A percentile compares a stretch with the other conserved stretches of the same genome.
phyloP scores from a whole-genome alignment of 2,113 vertebrate genomes.

The Pelusios castaneus region DNA sequence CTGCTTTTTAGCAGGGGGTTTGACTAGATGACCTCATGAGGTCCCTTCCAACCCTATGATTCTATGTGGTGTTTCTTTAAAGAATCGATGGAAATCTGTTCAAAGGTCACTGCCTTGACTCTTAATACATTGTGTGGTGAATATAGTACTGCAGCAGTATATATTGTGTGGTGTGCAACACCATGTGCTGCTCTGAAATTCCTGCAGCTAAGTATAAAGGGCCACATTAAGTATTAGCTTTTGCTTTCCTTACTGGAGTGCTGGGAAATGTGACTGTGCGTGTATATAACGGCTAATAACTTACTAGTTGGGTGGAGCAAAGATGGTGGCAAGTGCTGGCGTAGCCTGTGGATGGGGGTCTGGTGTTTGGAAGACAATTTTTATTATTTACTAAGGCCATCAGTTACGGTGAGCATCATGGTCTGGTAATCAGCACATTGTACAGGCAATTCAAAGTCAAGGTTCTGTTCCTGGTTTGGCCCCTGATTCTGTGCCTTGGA shows the following conservation, averaged over 20 bases:
- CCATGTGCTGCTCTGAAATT: slow-evolving; percentile 73
- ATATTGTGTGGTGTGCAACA: slow-evolving; percentile 74
- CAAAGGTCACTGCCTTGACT: slow-evolving; percentile 71
- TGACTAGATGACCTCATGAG: no score
- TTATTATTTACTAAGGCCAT: slow-evolving; percentile 47
- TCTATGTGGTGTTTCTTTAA: slow-evolving; percentile 71
- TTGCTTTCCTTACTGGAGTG: slow-evolving; percentile 68
- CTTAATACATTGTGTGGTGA: slow-evolving; percentile 72
- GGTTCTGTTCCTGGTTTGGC: background rate
- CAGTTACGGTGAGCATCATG: slow-evolving; percentile 52
- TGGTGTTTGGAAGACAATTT: slow-evolving; percentile 28
- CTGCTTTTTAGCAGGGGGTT: no score
- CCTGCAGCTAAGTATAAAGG: slow-evolving; percentile 70
- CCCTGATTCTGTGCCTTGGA: background rate
- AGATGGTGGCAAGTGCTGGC: background rate
- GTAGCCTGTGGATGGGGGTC: slow-evolving; percentile 11
- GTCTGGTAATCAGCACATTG: slow-evolving; percentile 5
- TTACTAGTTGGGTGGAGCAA: background rate
- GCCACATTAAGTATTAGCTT: slow-evolving; percentile 67
- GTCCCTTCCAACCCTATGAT: no score
- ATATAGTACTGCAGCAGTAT: slow-evolving; percentile 67
- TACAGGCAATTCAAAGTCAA: slow-evolving; percentile 28
- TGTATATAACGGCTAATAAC: slow-evolving; percentile 33
- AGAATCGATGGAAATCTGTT: slow-evolving; percentile 75
- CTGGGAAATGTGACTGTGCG: slow-evolving; percentile 41